These are phyloP conservation scores for Andricus curvator DNA, from an alignment of 2,888 invertebrate genomes.

Conservation along the genomic window DNA sequence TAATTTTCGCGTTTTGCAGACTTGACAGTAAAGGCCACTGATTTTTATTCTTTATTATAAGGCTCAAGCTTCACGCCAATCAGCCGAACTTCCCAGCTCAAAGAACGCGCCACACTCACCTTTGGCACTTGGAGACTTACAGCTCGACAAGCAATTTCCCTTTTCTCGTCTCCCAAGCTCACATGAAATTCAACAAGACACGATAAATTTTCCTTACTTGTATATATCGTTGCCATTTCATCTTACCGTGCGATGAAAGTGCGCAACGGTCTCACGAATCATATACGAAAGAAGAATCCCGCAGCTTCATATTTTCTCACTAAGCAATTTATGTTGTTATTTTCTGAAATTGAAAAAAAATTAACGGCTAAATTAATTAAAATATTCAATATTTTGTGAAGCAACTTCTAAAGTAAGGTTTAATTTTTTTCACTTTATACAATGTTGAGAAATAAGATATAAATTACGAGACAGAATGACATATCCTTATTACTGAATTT, in stretches of 20 bases:
- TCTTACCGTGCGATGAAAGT: conserved; percentile 30
- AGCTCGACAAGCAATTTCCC: conserved; percentile 43
- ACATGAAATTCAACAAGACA: conserved; percentile 37
- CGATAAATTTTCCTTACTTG: conserved; percentile 39
- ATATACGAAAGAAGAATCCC: neutral
- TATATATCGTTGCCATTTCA: conserved; percentile 42
- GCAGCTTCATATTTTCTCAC: neutral
- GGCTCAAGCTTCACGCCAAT: conserved; percentile 42
- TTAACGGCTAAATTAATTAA: neutral
- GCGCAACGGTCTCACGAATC: conserved; percentile 43
- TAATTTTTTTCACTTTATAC: neutral
- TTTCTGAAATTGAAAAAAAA: neutral
- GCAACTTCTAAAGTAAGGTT: neutral
- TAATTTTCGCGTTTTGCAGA: neutral
- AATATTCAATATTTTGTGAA: neutral
- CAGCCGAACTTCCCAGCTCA: conserved; percentile 39
- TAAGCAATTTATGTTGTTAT: neutral
- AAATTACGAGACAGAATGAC: neutral
- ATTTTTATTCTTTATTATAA: conserved; percentile 36
- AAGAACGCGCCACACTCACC: conserved; percentile 29
- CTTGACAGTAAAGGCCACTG: conserved; percentile 6
- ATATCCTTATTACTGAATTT: neutral
- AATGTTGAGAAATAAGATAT: neutral
- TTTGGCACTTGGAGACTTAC: conserved; percentile 35
- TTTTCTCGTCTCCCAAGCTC: conserved; percentile 41